Conservation (phyloP, 1,140 invertebrate genomes). For the Solenopsis fugax region DNA sequence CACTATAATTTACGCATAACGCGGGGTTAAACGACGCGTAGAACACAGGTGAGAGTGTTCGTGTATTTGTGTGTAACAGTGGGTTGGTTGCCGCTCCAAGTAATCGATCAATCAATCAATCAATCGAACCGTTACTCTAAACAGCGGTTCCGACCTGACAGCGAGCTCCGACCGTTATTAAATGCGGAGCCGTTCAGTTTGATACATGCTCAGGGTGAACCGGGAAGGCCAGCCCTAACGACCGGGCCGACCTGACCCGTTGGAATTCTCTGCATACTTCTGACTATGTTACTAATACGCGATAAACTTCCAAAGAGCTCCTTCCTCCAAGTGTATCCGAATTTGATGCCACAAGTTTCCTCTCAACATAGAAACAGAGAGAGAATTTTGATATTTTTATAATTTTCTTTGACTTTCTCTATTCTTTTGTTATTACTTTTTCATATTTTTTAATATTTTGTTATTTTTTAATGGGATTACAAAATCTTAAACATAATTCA, state of each 20-base stretch:
- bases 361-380: background rate
- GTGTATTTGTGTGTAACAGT: constrained; percentile 29
- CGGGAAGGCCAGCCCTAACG: constrained; percentile 64
- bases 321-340: constrained; percentile 6
- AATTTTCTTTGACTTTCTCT: background rate
- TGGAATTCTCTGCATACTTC: constrained; percentile 74
- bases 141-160: constrained; percentile 62
- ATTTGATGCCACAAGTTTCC: constrained; percentile 7
- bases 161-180: constrained; percentile 71
- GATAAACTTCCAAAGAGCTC: constrained; percentile 49
- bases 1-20: constrained; percentile 28
- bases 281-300: constrained; percentile 61
- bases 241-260: constrained; percentile 61
- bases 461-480: background rate
- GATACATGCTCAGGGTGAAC: constrained; percentile 60
- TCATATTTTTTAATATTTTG: background rate
- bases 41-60: background rate
- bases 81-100: constrained; percentile 23
- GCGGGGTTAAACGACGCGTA: constrained; percentile 28
- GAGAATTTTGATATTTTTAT: background rate
- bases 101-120: constrained; percentile 70
- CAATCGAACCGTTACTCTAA: constrained; percentile 57
- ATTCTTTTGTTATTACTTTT: background rate
- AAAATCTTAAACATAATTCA: background rate
- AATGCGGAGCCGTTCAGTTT: constrained; percentile 62